Base-by-base conservation (phyloP, 2,888 invertebrate genomes). In the Apamea monoglypha region DNA sequence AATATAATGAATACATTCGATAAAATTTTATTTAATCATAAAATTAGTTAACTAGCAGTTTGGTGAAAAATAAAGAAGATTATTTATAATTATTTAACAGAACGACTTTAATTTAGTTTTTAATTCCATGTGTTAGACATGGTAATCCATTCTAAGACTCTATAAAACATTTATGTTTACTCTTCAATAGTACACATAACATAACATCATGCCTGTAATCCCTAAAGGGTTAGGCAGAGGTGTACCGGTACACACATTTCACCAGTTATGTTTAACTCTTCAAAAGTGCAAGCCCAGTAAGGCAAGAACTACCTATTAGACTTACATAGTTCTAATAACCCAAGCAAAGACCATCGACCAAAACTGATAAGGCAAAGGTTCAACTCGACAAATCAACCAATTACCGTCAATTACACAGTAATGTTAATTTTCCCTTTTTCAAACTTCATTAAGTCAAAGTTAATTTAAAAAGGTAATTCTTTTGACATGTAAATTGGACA, bases 401-500 rank as follows among this genome's bases (percentile, higher is more conserved):
- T 89, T 85, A 83, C 50, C 76, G n/a, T 68, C 70, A 84, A 75
- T 84, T 80, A 76, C 59, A 74, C 29, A n/a, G 59, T 69, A 76
- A 72, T 56, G 83, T 69, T 74, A 81, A 87, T 85, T 87, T 81
- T 84, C 74, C 82, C 76, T 81, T 87, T 77, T 83, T 74, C 71
- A 80, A 88, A 86, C 84, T 90, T 87, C 80, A 88, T 91, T 86
- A 87, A 82, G 76, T 82, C 68, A 69, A 86, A 86, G 85, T 82
- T 90, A 81, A 90, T 88, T 89, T 83, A 59, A 86, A 90, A 89
- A 87, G 87, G 82, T 87, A 85, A 90, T 91, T 92, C 92, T 92
- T 93, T 92, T 92, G 90, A 90, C 89, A 92, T 92, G 91, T 90
- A 91, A 92, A 94, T 93, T 92, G 87, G 85, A 82, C 74, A 80